These are phyloP conservation scores for Drosophila repletoides DNA, from an alignment of 1,140 invertebrate genomes.

Conservation along the genomic window DNA sequence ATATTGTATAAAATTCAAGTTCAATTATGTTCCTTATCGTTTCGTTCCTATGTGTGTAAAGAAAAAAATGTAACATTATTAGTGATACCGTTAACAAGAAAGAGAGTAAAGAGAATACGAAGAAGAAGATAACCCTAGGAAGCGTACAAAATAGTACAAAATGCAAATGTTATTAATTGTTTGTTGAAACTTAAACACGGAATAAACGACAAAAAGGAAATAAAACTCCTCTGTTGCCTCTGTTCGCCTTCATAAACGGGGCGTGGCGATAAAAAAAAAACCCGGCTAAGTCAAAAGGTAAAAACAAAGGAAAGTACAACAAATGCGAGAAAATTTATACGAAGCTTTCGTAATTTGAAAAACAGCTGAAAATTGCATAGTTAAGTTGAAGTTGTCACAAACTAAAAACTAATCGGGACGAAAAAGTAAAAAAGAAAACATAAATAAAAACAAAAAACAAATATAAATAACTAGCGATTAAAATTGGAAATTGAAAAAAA, in stretches of 20 bases:
- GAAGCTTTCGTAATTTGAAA: conserved; percentile 41
- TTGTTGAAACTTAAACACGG: conserved; percentile 51
- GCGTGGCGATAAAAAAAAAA: conserved; percentile 1
- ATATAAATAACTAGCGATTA: conserved; percentile 1
- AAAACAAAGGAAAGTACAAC: conserved; percentile 34
- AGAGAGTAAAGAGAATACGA: conserved; percentile 30
- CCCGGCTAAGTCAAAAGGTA: conserved; percentile 4
- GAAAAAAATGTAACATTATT: conserved; percentile 55
- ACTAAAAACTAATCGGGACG: conserved; percentile 65
- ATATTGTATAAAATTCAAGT: conserved; percentile 71
- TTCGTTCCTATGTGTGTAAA: conserved; percentile 68
- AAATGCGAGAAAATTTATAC: conserved; percentile 74
- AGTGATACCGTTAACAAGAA: conserved; percentile 71
- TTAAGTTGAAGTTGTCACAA: conserved; percentile 37
- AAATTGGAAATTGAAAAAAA: not conserved
- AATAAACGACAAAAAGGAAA: conserved; percentile 28
- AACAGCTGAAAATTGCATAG: conserved; percentile 71
- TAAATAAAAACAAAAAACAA: not conserved
- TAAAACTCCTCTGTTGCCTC: not conserved
- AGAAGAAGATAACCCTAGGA: conserved; percentile 23
- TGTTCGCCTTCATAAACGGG: not conserved
- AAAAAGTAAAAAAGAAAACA: conserved; percentile 34
- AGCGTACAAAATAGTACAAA: conserved; percentile 62
- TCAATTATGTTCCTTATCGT: conserved; percentile 79
- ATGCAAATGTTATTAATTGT: conserved; percentile 72